Evolutionary conservation across 2,113 vertebrate genomes (phyloP), one percentile per base, ranked within the genome.

Genomic region (Probosciger aterrimus): DNA sequence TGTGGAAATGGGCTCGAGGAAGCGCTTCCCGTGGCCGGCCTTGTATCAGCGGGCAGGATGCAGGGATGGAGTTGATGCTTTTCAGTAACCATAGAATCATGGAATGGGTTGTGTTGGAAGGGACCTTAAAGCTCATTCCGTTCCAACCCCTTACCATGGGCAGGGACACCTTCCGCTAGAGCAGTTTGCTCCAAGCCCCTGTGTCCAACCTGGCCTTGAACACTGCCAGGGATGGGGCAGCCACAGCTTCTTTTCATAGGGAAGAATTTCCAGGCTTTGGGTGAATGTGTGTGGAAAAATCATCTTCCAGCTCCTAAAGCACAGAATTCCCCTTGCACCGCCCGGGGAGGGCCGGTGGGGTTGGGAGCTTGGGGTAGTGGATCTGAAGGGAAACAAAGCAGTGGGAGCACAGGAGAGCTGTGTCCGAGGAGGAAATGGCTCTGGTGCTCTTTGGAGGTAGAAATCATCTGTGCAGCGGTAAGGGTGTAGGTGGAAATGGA

Each of bases 351-450:
- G 67, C 28, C 30, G 0, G 24, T 35, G 2, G 62, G 39, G 19
- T 19, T 31, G 30, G 86, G 35, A 55, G 5, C 46, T 1, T 2
- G 30, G 23, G 6, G 57, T 9, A 13, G 55, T 0, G 23, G 0
- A 6, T 37, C 15, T 18, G 68, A 17, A 67, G 52, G 68, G 73
- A 70, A 35, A 6, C 0, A 13, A 9, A 59, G 78, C 47, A 4
- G 11, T 1, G 2, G n/a, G 47, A 31, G 14, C 1, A 43, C 24
- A 1, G 1, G 2, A 22, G 75, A 6, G 44, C 47, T 17, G 79
- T 5, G 30, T 3, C 33, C 10, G 67, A 14, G 3, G 59, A 47
- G 86, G 86, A 93, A 93, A 16, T 77, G 77, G 65, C 69, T 18
- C 7, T 10, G 7, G 43, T n/a, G 63, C 6, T 65, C 49, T 47